Conservation (phyloP, 2,797 vertebrate species). For the Acropternis orthonyx region DNA sequence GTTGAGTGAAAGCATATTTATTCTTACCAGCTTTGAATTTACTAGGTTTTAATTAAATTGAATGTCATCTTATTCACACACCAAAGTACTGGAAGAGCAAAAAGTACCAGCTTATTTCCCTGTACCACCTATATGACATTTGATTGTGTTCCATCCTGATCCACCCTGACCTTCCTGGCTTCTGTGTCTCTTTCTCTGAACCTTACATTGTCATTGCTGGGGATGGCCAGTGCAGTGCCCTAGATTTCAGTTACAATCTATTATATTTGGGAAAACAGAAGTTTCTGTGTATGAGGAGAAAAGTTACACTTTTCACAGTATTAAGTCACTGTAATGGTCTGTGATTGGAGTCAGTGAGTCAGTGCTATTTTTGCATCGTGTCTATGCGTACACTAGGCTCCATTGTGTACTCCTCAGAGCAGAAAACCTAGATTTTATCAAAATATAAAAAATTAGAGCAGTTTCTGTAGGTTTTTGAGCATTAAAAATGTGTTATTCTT, state of each 20-base stretch:
- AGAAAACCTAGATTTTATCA: not conserved
- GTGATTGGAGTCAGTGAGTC: not conserved
- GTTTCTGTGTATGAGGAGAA: not conserved
- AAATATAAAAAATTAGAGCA: not conserved
- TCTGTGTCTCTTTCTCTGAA: not conserved
- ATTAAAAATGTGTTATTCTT: not conserved
- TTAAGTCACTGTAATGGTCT: not conserved
- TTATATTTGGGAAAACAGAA: not conserved
- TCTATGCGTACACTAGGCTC: not conserved
- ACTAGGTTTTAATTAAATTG: not conserved
- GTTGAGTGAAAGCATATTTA: not conserved
- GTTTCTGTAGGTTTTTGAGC: not conserved
- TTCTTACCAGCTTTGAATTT: not conserved
- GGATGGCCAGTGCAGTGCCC: not conserved
- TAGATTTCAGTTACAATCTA: not conserved
- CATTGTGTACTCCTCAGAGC: not conserved
- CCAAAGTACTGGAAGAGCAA: not conserved
- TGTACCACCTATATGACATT: not conserved
- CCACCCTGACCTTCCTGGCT: not conserved
- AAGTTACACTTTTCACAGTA: not conserved
- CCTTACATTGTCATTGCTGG: not conserved
- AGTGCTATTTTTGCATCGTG: not conserved
- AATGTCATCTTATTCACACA: not conserved
- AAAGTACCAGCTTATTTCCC: not conserved
- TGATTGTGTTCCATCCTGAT: not conserved